Base-by-base conservation (phyloP, 2,113 vertebrate species). In the Bos taurus region DNA sequence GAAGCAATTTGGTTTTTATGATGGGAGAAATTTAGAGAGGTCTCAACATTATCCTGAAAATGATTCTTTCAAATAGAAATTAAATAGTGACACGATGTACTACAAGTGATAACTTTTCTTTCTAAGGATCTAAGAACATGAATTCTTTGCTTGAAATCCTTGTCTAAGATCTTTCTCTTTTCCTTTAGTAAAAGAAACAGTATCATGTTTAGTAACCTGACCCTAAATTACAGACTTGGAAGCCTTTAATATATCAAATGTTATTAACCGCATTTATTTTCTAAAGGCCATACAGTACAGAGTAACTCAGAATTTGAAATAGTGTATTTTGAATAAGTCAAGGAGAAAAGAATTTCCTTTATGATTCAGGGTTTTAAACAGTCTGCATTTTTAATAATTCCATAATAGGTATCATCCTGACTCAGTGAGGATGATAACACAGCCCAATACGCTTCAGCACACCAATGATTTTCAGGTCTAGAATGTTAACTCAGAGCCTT, bases 1-100 rank as follows among this genome's bases (percentile, higher is more conserved):
- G 40, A 81, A 97, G 93, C 71, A 94, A 98, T 97, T 97, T 97
- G 89, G 91, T 93, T 97, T 96, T 91, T 95, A 94, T 89, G 80
- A 80, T 16, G 40, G 62, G 85, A 36, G 87, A 94, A 97, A 78
- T 90, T 95, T 88, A 94, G 80, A 97, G 43, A 82, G 77, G 71
- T 95, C 93, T 93, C 84, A 87, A 57, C 59, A 81, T 92, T 93
- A 88, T 88, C 74, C 62, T 90, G 78, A 90, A 96, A 96, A 91
- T 46, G 62, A 96, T 95, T 97, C 14, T 64, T 95, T 64, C 93
- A 90, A 67, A 92, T 30, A 97, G 90, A 98, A 88, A 95, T 95
- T 91, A 40, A 40, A 93, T 8, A 85, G 40, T 54, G 36, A 90
- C 83, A 84, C 25, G 7, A 25, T 82, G 59, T 14, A 64, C 60